phyloP scores from a whole-genome alignment of 1,140 invertebrate genomes.

The Tetramorium parvispinum region DNA sequence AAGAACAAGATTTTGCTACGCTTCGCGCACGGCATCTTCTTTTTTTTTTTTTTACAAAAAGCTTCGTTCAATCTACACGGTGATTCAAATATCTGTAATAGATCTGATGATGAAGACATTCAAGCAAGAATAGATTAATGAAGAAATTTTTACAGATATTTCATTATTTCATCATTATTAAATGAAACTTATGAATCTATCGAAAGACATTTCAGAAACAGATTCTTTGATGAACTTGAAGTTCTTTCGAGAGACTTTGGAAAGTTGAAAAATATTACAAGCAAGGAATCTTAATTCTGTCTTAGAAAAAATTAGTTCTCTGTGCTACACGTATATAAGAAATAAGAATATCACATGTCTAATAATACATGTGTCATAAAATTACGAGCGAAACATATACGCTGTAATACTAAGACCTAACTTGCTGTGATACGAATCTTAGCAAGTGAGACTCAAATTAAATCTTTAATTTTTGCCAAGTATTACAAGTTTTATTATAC shows the following conservation, averaged over 20 bases:
- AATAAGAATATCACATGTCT: not conserved
- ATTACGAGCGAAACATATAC: not conserved
- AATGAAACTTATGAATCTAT: not conserved
- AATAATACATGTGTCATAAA: not conserved
- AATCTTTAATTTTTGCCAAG: not conserved
- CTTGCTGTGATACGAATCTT: not conserved
- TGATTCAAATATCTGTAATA: constrained; percentile 14
- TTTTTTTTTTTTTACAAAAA: constrained; percentile 29
- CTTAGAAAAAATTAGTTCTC: not conserved
- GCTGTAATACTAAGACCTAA: constrained; percentile 9
- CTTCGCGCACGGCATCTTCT: constrained; percentile 24
- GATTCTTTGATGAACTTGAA: not conserved
- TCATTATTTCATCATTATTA: not conserved
- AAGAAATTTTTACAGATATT: constrained; percentile 9
- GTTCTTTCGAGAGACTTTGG: not conserved
- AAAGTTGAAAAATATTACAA: not conserved
- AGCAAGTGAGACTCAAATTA: not conserved
- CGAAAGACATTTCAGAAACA: not conserved
- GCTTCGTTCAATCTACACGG: constrained; percentile 28
- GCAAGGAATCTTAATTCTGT: not conserved
- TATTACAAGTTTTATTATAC: not conserved
- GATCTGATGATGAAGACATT: constrained; percentile 31
- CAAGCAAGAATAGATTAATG: constrained; percentile 20
- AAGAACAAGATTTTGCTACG: constrained; percentile 28
- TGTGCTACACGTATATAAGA: not conserved